Conservation (phyloP, 1,140 invertebrate genomes). For the Macrobrachium rosenbergii region DNA sequence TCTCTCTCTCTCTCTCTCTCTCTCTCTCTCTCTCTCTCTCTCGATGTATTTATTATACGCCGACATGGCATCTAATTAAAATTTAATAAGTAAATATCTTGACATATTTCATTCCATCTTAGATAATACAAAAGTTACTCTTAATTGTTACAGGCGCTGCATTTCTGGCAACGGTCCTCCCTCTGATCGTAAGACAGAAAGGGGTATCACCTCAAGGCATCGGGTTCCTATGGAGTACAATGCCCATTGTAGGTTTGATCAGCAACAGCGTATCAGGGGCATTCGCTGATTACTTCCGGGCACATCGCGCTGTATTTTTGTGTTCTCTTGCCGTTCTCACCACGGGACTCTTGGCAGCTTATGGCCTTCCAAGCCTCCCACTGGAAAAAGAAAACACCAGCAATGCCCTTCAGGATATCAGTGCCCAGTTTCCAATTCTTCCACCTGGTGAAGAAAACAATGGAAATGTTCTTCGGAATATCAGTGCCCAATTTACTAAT, state of each 20-base stretch:
- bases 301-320: conserved; percentile 32
- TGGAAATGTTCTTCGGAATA: too few relatives aligned
- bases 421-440: too few relatives aligned
- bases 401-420: too few relatives aligned
- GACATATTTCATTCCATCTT: not conserved
- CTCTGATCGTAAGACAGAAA: conserved; percentile 41
- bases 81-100: too few relatives aligned
- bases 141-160: conserved; percentile 8
- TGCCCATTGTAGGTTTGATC: conserved; percentile 40
- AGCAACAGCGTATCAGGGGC: conserved; percentile 50
- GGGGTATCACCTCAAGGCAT: conserved; percentile 23
- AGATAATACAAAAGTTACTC: not conserved
- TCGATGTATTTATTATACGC: too few relatives aligned
- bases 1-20: too few relatives aligned
- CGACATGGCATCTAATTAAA: too few relatives aligned
- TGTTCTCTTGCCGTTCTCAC: conserved; percentile 9
- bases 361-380: conserved; percentile 11
- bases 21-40: too few relatives aligned
- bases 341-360: not conserved
- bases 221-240: conserved; percentile 30
- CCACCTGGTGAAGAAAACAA: too few relatives aligned
- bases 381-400: not conserved
- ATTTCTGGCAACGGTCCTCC: conserved; percentile 24
- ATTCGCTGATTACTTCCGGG: conserved; percentile 36
- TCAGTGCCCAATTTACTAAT: too few relatives aligned